phyloP scores from a whole-genome alignment of 2,113 vertebrate species.

The Balaenoptera acutorostrata region DNA sequence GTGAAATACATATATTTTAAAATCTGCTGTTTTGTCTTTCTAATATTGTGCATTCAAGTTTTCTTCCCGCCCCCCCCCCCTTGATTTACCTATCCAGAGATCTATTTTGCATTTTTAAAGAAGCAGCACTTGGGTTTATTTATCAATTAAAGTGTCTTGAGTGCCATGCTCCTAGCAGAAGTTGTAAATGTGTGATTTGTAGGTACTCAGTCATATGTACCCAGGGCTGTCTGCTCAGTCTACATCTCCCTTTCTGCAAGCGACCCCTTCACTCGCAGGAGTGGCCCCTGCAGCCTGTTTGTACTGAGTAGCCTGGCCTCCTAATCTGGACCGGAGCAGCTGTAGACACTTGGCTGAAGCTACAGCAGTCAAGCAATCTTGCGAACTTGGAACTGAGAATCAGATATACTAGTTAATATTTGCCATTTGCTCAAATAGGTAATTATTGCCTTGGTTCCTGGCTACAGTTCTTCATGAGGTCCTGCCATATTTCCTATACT shows the following conservation, averaged over 20 bases:
- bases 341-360: neutral
- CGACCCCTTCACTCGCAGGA: neutral
- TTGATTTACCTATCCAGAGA: neutral
- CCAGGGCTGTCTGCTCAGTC: neutral
- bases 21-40: neutral
- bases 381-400: neutral
- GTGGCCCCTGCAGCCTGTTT: neutral
- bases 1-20: neutral
- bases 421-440: neutral
- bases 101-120: neutral
- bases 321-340: neutral
- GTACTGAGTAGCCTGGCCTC: neutral
- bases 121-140: neutral
- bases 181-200: neutral
- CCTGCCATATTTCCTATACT: neutral
- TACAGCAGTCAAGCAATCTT: neutral
- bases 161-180: neutral
- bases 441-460: neutral
- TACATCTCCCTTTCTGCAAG: neutral
- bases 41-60: neutral
- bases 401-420: neutral
- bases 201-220: accelerated
- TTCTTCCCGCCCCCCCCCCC: neutral
- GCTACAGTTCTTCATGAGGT: neutral
- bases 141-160: neutral